phyloP scores from a whole-genome alignment of 2,888 invertebrate genomes.

The Sycophila texana region DNA sequence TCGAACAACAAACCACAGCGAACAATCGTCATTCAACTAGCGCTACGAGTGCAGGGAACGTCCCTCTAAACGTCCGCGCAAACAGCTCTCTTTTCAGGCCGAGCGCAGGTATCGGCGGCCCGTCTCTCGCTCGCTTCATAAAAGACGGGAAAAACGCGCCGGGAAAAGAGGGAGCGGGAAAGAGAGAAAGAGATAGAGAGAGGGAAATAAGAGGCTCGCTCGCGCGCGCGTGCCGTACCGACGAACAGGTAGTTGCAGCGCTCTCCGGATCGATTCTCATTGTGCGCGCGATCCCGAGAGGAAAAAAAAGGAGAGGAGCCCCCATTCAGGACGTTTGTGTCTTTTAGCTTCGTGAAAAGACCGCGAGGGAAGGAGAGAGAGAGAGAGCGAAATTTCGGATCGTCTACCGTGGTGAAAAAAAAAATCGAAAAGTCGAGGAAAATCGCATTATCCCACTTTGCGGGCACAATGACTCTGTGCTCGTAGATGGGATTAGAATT shows the following conservation, averaged over 20 bases:
- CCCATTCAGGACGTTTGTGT: slow-evolving; percentile 38
- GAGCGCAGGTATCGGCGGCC: slow-evolving; percentile 33
- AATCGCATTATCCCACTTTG: slow-evolving; percentile 52
- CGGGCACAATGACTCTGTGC: slow-evolving; percentile 5
- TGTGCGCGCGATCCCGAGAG: slow-evolving; percentile 61
- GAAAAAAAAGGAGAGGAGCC: slow-evolving; percentile 17
- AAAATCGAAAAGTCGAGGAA: slow-evolving; percentile 48
- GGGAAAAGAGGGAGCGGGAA: slow-evolving; percentile 6
- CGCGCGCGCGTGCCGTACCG: slow-evolving; percentile 52
- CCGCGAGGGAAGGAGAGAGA: neutral
- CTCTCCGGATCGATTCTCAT: slow-evolving; percentile 59
- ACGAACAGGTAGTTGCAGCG: slow-evolving; percentile 59
- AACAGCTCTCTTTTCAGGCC: slow-evolving; percentile 41
- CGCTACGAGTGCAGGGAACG: slow-evolving; percentile 7
- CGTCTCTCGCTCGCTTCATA: slow-evolving; percentile 7
- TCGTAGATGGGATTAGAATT: slow-evolving; percentile 43
- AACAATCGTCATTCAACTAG: slow-evolving; percentile 53
- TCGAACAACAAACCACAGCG: slow-evolving; percentile 45
- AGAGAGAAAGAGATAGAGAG: slow-evolving; percentile 21
- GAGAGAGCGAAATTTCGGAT: slow-evolving; percentile 19
- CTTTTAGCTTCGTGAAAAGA: slow-evolving; percentile 5
- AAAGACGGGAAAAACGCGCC: slow-evolving; percentile 28
- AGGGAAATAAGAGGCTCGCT: slow-evolving; percentile 33
- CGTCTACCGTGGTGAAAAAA: slow-evolving; percentile 32
- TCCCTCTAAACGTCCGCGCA: slow-evolving; percentile 40